Base-by-base conservation (phyloP, 2,113 vertebrate species). In the Gambusia holbrooki region DNA sequence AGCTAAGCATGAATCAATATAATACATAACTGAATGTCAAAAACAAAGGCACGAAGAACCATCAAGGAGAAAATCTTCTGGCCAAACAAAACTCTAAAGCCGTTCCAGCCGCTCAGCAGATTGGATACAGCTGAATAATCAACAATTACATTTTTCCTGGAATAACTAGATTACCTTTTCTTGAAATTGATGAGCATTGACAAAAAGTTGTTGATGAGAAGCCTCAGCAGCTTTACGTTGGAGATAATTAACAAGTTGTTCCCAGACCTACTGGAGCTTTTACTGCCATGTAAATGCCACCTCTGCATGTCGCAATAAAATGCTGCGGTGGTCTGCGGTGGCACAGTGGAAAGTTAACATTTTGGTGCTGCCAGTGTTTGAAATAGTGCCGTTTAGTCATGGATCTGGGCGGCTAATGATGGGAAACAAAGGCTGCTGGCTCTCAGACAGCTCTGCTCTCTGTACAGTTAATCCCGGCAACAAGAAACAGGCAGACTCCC, bases 261-360 rank as follows among this genome's bases (percentile, higher is more conserved):
- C 54, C 73, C 65, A 70, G 79, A 67, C 70, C 72, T 67, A 65
- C 68, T 69, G 61, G 76, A 0, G 40, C 19, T 71, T 88, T 88
- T 87, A 87, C 80, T 60, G 79, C 83, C 11, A 68, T 58, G 84
- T 87, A 82, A 89, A 86, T 42, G 81, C 81, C 86, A 87, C 79
- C 85, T 70, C 88, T 73, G 80, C 75, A 76, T 82, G 85, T 84
- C 35, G 73, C 82, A 66, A 45, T 90, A 88, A 85, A 87, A 85
- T 5, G 48, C 73, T 61, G 82, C 76, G 69, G 80, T 81, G 74
- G 84, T 80, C 70, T 81, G 84, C 29, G 77, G 84, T 82, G 83
- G 69, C 76, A 40, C 69, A 82, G 70, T 81, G 79, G 80, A 87
- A 87, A 79, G 62, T 75, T 75, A 85, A 66, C 65, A 72, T 80